phyloP scores from a whole-genome alignment of 2,113 vertebrate genomes.

The Spheniscus mendiculus region DNA sequence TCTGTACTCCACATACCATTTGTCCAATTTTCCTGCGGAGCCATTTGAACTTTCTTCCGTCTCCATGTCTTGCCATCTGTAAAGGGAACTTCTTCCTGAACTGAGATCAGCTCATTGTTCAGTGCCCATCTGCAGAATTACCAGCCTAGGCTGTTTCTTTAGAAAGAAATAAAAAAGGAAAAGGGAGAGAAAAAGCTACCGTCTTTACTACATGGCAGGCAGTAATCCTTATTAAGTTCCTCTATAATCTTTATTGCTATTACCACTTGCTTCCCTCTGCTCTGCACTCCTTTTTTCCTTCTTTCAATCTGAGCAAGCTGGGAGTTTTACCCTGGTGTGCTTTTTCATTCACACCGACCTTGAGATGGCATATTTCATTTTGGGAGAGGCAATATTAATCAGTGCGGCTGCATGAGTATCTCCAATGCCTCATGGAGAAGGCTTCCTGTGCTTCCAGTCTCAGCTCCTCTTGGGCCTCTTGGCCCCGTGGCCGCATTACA shows the following conservation, averaged over 20 bases:
- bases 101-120: not conserved
- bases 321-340: not conserved
- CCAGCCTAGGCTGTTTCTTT: not conserved
- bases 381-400: constrained; percentile 53
- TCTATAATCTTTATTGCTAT: not conserved
- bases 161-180: not conserved
- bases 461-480: not conserved
- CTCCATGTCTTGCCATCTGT: not conserved
- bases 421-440: constrained; percentile 46
- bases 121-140: not conserved
- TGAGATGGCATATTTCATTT: constrained; percentile 14
- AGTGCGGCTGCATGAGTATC: constrained; percentile 33
- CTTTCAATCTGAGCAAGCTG: not conserved
- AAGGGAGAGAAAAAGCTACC: not conserved
- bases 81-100: not conserved
- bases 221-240: not conserved
- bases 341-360: not conserved
- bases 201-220: not conserved
- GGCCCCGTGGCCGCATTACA: constrained; percentile 10
- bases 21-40: not conserved
- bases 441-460: constrained; percentile 58
- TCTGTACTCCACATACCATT: not conserved
- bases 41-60: not conserved
- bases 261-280: not conserved
- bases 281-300: not conserved